Evolutionary conservation across 2,113 vertebrate species (phyloP).

Genomic region (Siphamia tubifer): DNA sequence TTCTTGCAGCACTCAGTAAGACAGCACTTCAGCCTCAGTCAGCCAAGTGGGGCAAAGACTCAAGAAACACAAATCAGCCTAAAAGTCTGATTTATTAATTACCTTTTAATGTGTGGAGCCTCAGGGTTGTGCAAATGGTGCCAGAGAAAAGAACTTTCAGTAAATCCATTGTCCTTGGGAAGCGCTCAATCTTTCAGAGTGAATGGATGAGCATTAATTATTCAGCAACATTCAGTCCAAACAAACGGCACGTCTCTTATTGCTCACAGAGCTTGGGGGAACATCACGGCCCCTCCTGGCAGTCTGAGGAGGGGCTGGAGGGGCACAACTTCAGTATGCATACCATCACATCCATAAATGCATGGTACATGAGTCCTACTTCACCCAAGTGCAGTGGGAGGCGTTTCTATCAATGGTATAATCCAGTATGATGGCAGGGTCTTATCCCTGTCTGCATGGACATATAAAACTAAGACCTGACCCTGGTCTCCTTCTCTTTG

Average conservation of each 20-base stretch:
- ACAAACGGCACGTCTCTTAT: conserved; percentile 20
- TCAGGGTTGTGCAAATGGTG: conserved; percentile 8
- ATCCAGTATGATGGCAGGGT: background rate
- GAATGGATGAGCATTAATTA: conserved; percentile 64
- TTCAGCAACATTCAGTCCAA: conserved; percentile 47
- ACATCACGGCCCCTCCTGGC: background rate
- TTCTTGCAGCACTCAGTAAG: background rate
- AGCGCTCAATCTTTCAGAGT: conserved; percentile 43
- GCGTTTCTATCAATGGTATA: background rate
- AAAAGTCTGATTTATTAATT: conserved; percentile 51
- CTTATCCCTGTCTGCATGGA: background rate
- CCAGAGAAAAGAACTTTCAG: conserved; percentile 43
- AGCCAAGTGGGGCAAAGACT: background rate
- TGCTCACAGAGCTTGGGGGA: background rate
- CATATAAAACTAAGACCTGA: background rate
- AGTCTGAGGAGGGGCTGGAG: background rate
- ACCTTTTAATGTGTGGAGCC: conserved; percentile 41
- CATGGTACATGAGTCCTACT: conserved; percentile 2
- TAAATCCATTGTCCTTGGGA: conserved; percentile 57
- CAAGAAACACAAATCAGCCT: conserved; percentile 10
- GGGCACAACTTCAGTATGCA: conserved; percentile 10
- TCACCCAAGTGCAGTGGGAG: background rate
- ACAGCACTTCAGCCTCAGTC: background rate
- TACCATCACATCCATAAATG: conserved; percentile 24
- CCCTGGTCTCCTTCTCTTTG: background rate